Base-by-base conservation (phyloP, 2,888 invertebrate species). In the Spodoptera exigua region DNA sequence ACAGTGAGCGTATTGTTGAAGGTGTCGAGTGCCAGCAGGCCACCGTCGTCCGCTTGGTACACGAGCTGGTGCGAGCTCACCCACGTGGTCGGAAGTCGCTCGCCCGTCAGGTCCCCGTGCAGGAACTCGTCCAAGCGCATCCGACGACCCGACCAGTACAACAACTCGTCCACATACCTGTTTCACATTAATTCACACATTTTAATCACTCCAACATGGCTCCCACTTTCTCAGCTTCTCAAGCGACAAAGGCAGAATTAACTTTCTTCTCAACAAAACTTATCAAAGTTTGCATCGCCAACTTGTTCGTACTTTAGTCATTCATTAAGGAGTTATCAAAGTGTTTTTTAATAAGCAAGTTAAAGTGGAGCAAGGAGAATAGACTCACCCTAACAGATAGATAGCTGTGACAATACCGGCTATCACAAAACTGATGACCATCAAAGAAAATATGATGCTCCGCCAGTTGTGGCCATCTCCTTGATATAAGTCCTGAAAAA, bases 401-500 rank as follows among this genome's bases (percentile, higher is more conserved):
- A 98, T 98, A 84, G 98, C 98, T 81, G 97, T 97, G 80, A 97
- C 97, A 86, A 98, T 98, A 74, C 98, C 98, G 79, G 97, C 96
- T 92, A 98, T 97, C 83, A 98, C 97, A 92, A 96, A 95, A 89
- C 97, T 96, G 93, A 98, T 98, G 89, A 98, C 98, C 94, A 97
- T 95, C 88, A 98, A 95, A 72, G 97, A 97, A 91, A 98, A 97
- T 88, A 98, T 95, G 86, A 98, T 97, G 89, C 97, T 97, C 90
- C 96, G 96, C 98, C 98, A 98, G 90, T 98, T 98, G 95, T 97
- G 97, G 71, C 97, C 97, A 90, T 97, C 97, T 78, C 95, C 96
- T 74, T 96, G 95, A 89, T 97, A 96, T 89, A 97, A 95, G 90
- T 97, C 97, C 97, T 97, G 94, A 18, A 74, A 71, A 61, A 64